phyloP scores from a whole-genome alignment of 2,888 invertebrate species.

The Petrolisthes cinctipes region DNA sequence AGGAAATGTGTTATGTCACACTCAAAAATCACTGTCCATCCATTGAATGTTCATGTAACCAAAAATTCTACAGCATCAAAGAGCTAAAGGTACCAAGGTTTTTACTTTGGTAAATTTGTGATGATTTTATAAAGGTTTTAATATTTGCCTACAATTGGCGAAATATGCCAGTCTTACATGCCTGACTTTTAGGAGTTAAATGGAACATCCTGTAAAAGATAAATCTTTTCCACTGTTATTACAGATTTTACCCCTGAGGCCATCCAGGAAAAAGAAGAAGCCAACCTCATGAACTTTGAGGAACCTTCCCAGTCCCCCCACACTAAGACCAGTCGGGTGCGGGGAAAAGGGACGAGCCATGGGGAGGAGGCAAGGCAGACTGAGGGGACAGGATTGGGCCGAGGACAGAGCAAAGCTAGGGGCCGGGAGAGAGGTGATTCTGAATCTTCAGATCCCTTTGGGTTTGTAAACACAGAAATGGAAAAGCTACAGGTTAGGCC shows the following conservation, averaged over 20 bases:
- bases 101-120: too few species aligned
- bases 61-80: too few species aligned
- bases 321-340: background rate
- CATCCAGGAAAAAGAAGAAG: background rate
- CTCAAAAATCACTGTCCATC: too few species aligned
- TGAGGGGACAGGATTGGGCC: constrained; percentile 6
- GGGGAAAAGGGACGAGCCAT: background rate
- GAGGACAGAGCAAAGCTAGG: constrained; percentile 3
- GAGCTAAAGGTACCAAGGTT: too few species aligned
- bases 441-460: constrained; percentile 46
- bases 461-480: constrained; percentile 54
- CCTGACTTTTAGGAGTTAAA: background rate
- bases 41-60: too few species aligned
- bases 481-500: constrained; percentile 49
- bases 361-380: background rate
- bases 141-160: too few species aligned
- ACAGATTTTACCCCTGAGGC: constrained; percentile 40
- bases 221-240: background rate
- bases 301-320: background rate
- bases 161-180: too few species aligned
- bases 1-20: too few species aligned
- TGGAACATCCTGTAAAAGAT: background rate
- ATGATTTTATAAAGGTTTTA: too few species aligned
- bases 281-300: constrained; percentile 42
- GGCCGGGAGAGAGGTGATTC: constrained; percentile 21